Evolutionary conservation across 1,140 invertebrate species (phyloP), one percentile per base, ranked within the genome.

Genomic region (Acromyrmex heyeri): DNA sequence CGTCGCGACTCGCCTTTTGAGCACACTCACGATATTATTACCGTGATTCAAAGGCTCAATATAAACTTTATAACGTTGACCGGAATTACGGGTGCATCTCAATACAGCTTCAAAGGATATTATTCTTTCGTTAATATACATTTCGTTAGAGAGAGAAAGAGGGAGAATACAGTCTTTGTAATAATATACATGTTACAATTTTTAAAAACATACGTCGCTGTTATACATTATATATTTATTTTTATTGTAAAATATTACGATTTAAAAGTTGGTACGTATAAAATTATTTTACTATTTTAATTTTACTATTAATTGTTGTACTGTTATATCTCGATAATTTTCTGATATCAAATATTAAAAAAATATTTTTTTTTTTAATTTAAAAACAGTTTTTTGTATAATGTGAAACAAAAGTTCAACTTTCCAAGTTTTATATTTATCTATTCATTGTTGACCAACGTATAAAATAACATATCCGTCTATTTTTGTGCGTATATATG

Each of bases 1-100:
- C 69, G 85, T 64, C 53, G 64, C 70, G 62, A 21, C 55, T 30
- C 30, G 67, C 78, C 78, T 89, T 90, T 90, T 78, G 87, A 90
- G 67, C 69, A 27, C 21, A 53, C 59, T 50, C 55, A 62, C 38
- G 69, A 83, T 83, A 83, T 83, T 83, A 83, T 83, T 83, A 83
- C 79, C 79, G 27, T 75, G 79, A 83, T 83, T 81, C 79, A 83
- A 83, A 83, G 79, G 79, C 57, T 83, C 69, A 75, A 83, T 83
- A 83, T 83, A 83, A 73, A 83, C 69, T 75, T 61, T 83, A 61
- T 73, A 61, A 62, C 79, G 67, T 24, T 34, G 55, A 59, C 4
- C 67, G 27, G 67, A 30, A 48, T 50, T 48, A 75, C 55, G 24
- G 14, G 69, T 83, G 69, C 55, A 59, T 73, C 67, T 82, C 79